Evolutionary conservation across 1,140 invertebrate species (phyloP), one percentile per base, ranked within the genome.

Genomic region (Ectropis grisescens): DNA sequence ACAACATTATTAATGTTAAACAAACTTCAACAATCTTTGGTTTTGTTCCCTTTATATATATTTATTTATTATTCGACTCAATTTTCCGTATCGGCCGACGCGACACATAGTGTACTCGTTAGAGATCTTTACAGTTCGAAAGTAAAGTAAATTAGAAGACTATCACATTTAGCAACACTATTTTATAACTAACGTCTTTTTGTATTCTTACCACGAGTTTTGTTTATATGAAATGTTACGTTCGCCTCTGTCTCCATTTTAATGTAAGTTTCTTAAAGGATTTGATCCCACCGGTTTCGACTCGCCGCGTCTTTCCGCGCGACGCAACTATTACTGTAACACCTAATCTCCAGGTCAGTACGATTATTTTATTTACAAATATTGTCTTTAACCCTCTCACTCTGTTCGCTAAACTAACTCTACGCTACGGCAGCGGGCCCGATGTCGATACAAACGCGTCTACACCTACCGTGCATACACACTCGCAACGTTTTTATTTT

Each of bases 11-110:
- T 75, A 80, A 79, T 80, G 80, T 82, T 79, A 84, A 85, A 85
- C 84, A 85, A 84, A 85, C 84, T 84, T 82, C 76, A 85, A 85
- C 83, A 85, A 85, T 85, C 85, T 85, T 87, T 87, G 85, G 85
- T 81, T 83, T 86, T 86, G 85, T 84, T 86, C 85, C 85, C 85
- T 81, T 71, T 67, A 82, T 78, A 78, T 79, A 82, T 82, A 78
- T 71, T 60, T 59, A 68, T 66, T n/a, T 69, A 70, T 62, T 74
- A 71, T 62, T 74, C 61, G 66, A 78, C 65, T 67, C 66, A 57
- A 51, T 55, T 71, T 67, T 56, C 53, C 44, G 19, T 5, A 58
- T 51, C 52, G 60, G 66, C 65, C 64, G 66, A 66, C 67, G 55
- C 27, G 37, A 40, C 59, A 68, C 59, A 55, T 51, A 52, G 55